Evolutionary conservation across 2,113 vertebrate genomes (phyloP).

Genomic region (Brienomyrus brachyistius): DNA sequence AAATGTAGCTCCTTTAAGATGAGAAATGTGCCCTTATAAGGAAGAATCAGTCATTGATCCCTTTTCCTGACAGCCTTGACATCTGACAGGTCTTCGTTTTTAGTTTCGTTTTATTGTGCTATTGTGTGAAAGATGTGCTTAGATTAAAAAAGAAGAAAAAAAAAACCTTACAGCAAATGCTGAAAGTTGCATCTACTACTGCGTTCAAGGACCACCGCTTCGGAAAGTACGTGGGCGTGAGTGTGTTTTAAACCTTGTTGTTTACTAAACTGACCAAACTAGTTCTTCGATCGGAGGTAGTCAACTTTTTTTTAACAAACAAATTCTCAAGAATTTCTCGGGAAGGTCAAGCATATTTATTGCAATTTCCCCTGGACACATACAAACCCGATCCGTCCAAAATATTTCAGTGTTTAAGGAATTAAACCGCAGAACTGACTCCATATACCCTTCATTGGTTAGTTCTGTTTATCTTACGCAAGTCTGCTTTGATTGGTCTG

Average conservation of each 20-base stretch:
- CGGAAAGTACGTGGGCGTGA: conserved; percentile 58
- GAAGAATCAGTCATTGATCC: not conserved
- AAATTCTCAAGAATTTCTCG: not conserved
- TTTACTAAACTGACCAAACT: conserved; percentile 50
- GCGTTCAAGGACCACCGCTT: conserved; percentile 53
- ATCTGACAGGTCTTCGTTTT: not conserved
- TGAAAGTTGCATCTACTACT: conserved; percentile 43
- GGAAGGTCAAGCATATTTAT: not conserved
- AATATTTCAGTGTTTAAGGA: not conserved
- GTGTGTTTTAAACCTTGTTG: conserved; percentile 36
- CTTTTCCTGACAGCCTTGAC: not conserved
- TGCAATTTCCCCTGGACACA: not conserved
- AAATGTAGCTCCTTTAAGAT: not conserved
- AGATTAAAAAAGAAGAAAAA: conserved; percentile 6
- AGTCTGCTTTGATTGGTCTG: not conserved
- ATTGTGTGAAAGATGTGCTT: not conserved
- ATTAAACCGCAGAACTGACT: not conserved
- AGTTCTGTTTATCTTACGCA: not conserved
- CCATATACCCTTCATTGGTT: not conserved
- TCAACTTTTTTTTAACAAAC: not conserved
- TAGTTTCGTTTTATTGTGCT: not conserved
- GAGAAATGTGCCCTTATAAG: not conserved
- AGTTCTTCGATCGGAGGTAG: not conserved
- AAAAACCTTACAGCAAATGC: conserved; percentile 21
- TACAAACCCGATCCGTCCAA: not conserved